phyloP scores from a whole-genome alignment of 2,113 vertebrate species.

The Mirza zaza region DNA sequence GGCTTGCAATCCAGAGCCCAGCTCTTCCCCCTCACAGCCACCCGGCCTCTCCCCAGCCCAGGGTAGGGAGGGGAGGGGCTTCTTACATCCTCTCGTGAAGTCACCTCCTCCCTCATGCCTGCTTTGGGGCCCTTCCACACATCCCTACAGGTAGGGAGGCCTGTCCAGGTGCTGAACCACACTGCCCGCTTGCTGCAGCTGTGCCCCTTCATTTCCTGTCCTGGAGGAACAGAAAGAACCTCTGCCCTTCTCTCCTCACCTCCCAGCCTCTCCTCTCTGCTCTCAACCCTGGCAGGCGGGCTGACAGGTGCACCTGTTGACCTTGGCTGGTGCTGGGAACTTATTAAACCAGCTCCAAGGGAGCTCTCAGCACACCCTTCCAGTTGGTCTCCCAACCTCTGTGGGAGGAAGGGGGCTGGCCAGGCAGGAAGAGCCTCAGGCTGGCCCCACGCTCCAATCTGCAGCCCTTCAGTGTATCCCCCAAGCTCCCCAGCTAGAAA shows the following conservation, averaged over 20 bases:
- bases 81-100: not conserved
- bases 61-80: not conserved
- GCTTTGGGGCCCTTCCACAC: not conserved
- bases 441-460: not conserved
- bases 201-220: not conserved
- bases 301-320: slow-evolving; percentile 38
- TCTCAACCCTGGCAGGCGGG: not conserved
- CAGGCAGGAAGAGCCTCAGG: not conserved
- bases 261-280: not conserved
- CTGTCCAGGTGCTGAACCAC: not conserved
- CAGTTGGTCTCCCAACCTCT: not conserved
- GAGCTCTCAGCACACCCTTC: not conserved
- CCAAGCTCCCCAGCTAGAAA: not conserved
- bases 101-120: not conserved
- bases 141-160: not conserved
- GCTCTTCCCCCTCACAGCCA: not conserved
- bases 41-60: not conserved
- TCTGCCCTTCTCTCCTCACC: not conserved
- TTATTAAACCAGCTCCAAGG: not conserved
- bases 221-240: not conserved
- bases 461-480: not conserved
- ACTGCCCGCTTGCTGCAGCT: not conserved
- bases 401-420: not conserved
- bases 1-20: not conserved
- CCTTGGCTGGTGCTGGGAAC: slow-evolving; percentile 24